Evolutionary conservation across 2,797 vertebrate genomes (phyloP).

Genomic region (Prionace glauca): DNA sequence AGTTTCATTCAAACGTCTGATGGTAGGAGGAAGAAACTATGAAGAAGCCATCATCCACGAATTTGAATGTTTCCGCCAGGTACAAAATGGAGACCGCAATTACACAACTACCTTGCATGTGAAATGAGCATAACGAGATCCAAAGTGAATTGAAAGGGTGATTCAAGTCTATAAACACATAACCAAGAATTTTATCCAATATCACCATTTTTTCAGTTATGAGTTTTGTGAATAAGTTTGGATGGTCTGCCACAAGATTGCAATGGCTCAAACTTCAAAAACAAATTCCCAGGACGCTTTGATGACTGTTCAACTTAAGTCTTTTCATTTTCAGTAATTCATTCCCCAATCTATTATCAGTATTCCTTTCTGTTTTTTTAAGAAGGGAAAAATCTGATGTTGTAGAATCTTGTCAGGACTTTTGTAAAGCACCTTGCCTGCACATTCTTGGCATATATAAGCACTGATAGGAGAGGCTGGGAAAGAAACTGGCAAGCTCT

Average conservation of each 20-base stretch:
- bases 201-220: not conserved
- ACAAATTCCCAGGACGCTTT: not conserved
- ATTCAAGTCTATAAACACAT: not conserved
- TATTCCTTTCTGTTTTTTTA: not conserved
- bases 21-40: too few relatives aligned
- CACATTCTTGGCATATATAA: constrained; percentile 11
- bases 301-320: not conserved
- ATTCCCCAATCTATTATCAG: constrained; percentile 24
- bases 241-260: not conserved
- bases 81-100: not conserved
- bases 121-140: not conserved
- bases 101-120: not conserved
- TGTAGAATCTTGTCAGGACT: constrained; percentile 3
- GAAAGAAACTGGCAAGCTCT: not conserved
- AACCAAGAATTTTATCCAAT: not conserved
- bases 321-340: constrained; percentile 1
- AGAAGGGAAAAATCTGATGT: not conserved
- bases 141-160: not conserved
- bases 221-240: not conserved
- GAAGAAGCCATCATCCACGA: not conserved
- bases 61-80: not conserved
- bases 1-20: too few relatives aligned
- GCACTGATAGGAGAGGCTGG: constrained; percentile 5
- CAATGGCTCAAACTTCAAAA: constrained; percentile 12
- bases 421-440: constrained; percentile 10